Evolutionary conservation across 2,113 vertebrate species (phyloP).

Genomic region (Amazona guildingii): DNA sequence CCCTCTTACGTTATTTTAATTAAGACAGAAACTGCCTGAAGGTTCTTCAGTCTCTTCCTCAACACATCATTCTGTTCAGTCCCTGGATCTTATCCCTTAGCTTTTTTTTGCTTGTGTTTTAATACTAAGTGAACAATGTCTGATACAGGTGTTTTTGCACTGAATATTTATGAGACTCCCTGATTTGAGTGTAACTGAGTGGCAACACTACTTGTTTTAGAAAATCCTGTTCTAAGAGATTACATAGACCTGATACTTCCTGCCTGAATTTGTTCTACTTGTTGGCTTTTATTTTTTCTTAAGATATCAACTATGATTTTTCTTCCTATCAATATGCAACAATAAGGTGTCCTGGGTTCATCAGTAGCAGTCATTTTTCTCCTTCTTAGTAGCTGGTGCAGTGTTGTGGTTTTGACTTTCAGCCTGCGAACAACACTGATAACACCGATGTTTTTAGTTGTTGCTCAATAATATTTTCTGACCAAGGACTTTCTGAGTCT

Average conservation of each 20-base stretch:
- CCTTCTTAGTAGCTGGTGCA: too few relatives aligned
- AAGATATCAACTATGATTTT: not conserved
- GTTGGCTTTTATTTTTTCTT: not conserved
- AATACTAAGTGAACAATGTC: not conserved
- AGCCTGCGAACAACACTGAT: too few relatives aligned
- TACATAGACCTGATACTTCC: not conserved
- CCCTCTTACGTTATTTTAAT: not conserved
- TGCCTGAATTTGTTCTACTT: not conserved
- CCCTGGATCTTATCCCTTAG: not conserved
- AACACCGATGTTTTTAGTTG: too few relatives aligned
- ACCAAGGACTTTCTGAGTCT: too few relatives aligned
- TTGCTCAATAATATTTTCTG: too few relatives aligned
- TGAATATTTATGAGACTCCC: not conserved
- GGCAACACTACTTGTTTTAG: not conserved
- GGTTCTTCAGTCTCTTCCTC: not conserved
- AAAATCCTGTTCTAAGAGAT: not conserved
- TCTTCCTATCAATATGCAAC: not conserved
- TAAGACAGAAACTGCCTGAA: not conserved
- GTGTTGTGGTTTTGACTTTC: too few relatives aligned
- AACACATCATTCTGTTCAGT: not conserved
- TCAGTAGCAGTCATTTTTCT: too few relatives aligned
- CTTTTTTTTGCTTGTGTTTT: not conserved
- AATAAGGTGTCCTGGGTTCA: not conserved
- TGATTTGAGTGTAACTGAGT: not conserved
- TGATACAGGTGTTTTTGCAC: not conserved